Base-by-base conservation (phyloP, 2,113 vertebrate species). In the Cyanistes caeruleus region DNA sequence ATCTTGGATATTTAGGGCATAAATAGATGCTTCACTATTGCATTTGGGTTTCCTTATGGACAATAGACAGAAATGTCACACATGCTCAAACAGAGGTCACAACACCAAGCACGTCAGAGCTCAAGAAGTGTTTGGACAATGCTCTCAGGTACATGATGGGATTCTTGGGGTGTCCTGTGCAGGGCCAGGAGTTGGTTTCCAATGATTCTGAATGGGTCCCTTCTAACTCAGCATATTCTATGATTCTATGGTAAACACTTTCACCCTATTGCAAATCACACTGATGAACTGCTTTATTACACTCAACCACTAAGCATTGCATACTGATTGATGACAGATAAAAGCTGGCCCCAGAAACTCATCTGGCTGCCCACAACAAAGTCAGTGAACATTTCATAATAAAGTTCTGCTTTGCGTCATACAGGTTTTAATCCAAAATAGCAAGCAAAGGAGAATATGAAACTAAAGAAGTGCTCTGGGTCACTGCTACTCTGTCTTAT, bases 271-370 rank as follows among this genome's bases (percentile, higher is more conserved):
- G 39, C 44, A 85, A 83, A 62, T 89, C 41, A 53, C 31, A 76
- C 60, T 83, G 55, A 95, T 74, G 46, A 91, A 76, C 59, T 85
- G 67, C 87, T 85, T 92, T 88, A 83, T 83, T 94, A 46, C 65
- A 51, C 51, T 70, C 37, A 35, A 76, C 15, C 27, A 24, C 33
- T 65, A 79, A 85, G 55, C 3, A 5, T 18, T 77, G 59, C 35
- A 23, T 67, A 43, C 63, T 44, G 70, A 76, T 59, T 73, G 77
- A 87, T 37, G 75, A 51, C 67, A 87, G 59, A 88, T 48, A 91
- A 94, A 93, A 91, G 24, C 46, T 70, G 75, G 27, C 63, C 63
- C 37, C 7, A 52, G 55, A 94, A 95, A 2, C 51, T 88, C 65
- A 72, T 60, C 87, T 87, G 65, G 22, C 70, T 91, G 51, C 59